Evolutionary conservation across 2,797 vertebrate genomes (phyloP).

Genomic region (Brachyrhaphis roseni): DNA sequence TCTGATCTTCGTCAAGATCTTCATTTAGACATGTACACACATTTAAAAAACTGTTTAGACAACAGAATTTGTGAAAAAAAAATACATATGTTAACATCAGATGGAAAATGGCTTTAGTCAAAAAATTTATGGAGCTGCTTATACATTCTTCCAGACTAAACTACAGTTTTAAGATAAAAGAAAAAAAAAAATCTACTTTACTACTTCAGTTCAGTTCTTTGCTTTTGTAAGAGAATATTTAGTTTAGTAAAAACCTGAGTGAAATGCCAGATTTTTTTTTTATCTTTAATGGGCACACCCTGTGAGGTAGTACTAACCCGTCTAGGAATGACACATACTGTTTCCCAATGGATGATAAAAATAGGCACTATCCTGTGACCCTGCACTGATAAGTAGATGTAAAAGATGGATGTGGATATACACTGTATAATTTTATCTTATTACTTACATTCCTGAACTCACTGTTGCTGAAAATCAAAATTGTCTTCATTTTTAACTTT

Average conservation of each 20-base stretch:
- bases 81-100: neutral
- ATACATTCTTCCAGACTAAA: neutral
- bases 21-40: neutral
- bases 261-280: neutral
- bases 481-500: neutral
- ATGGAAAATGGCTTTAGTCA: constrained; percentile 2
- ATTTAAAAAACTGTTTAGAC: neutral
- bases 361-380: neutral
- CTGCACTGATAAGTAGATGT: neutral
- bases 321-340: neutral
- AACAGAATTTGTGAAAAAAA: neutral
- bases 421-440: neutral
- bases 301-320: neutral
- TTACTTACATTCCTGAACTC: neutral
- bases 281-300: neutral
- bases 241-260: neutral
- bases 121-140: neutral
- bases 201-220: neutral
- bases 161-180: neutral
- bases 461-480: neutral
- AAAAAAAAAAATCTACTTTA: neutral
- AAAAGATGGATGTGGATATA: neutral
- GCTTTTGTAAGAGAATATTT: neutral
- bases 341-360: neutral
- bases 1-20: neutral